A percentile compares a stretch with the other conserved stretches of the same genome.
These are phyloP conservation scores for Dromococcyx pavoninus DNA, from an alignment of 2,797 vertebrate species.

Conservation along the genomic window DNA sequence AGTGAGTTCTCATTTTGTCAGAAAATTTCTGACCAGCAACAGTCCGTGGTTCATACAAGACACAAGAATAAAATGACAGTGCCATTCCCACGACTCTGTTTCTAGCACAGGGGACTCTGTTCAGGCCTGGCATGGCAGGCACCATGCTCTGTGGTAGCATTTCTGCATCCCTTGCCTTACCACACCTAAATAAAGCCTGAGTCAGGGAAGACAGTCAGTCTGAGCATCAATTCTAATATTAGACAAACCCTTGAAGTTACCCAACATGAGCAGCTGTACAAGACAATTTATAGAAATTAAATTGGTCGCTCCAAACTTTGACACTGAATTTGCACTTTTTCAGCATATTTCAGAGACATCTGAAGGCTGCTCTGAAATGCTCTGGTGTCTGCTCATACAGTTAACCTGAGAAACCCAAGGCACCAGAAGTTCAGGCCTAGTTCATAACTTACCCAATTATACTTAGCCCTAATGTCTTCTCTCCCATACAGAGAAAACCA, in stretches of 20 bases:
- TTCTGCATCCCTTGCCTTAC: background rate
- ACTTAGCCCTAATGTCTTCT: background rate
- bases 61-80: background rate
- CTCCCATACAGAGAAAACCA: background rate
- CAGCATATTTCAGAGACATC: background rate
- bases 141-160: background rate
- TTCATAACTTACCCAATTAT: background rate
- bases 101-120: background rate
- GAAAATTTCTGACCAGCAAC: background rate
- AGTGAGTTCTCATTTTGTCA: background rate
- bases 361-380: background rate
- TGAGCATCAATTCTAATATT: background rate
- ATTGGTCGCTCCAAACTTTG: rapidly evolving
- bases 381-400: background rate
- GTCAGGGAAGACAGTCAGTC: background rate
- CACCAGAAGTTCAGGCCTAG: background rate
- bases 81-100: background rate
- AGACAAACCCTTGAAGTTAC: background rate
- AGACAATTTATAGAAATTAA: background rate
- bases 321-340: background rate
- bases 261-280: background rate
- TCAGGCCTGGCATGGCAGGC: background rate
- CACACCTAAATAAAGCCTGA: background rate
- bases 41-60: background rate
- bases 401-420: background rate